phyloP scores from a whole-genome alignment of 2,888 invertebrate species.

The Ligdia adustata region DNA sequence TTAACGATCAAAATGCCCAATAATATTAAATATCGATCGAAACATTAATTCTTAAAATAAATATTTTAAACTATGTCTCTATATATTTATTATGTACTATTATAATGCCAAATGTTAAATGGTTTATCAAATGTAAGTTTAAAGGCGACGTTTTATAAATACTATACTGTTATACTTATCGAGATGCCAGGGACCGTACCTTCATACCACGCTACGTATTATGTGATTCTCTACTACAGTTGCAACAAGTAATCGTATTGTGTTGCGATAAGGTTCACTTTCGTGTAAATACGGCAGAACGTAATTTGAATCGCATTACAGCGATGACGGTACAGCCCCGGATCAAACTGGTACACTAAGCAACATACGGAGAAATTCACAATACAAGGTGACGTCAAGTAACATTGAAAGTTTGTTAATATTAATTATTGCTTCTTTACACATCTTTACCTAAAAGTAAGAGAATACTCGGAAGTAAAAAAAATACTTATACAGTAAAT shows the following conservation, averaged over 20 bases:
- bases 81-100: slow-evolving; percentile 50
- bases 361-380: slow-evolving; percentile 4
- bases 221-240: too few relatives aligned
- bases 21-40: slow-evolving; percentile 49
- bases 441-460: slow-evolving; percentile 58
- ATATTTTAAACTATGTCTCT: slow-evolving; percentile 46
- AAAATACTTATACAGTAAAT: slow-evolving; percentile 82
- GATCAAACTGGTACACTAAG: slow-evolving; percentile 22
- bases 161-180: too few relatives aligned
- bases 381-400: slow-evolving; percentile 1
- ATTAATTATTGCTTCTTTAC: slow-evolving; percentile 58
- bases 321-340: too few relatives aligned
- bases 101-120: slow-evolving; percentile 60
- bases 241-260: too few relatives aligned
- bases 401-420: slow-evolving; percentile 12
- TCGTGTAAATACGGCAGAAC: too few relatives aligned
- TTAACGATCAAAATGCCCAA: slow-evolving; percentile 58
- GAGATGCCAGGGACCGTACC: too few relatives aligned
- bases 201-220: too few relatives aligned
- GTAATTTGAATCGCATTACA: too few relatives aligned
- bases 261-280: too few relatives aligned
- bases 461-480: slow-evolving; percentile 67
- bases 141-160: slow-evolving; percentile 50
- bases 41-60: slow-evolving; percentile 54
- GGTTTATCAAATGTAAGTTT: slow-evolving; percentile 33